These are phyloP conservation scores for Lagorchestes hirsutus DNA, from an alignment of 2,797 vertebrate species.

Conservation along the genomic window DNA sequence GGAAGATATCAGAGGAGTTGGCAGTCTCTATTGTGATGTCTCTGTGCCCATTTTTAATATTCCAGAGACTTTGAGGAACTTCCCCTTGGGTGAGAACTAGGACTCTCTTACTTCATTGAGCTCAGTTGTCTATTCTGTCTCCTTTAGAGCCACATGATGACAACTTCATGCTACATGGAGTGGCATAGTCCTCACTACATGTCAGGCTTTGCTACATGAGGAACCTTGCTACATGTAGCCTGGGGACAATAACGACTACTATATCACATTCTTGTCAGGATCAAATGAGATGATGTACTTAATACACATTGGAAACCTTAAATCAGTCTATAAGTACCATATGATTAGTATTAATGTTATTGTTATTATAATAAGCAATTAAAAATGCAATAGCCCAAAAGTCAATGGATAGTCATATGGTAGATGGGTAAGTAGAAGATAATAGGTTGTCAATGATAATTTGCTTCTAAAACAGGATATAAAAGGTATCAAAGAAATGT, in stretches of 20 bases:
- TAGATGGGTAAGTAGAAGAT: not conserved
- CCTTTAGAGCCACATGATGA: not conserved
- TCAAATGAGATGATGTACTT: not conserved
- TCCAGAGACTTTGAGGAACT: too few species aligned
- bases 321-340: not conserved
- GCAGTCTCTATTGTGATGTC: not conserved
- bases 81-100: too few species aligned
- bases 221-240: not conserved
- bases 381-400: not conserved
- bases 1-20: not conserved
- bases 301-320: not conserved
- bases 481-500: too few species aligned
- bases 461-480: too few species aligned
- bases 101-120: too few species aligned
- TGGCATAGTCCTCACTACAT: too few species aligned
- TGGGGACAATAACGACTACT: too few species aligned
- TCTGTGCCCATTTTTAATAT: not conserved
- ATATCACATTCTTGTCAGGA: not conserved
- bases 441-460: not conserved
- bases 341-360: not conserved
- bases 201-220: too few species aligned
- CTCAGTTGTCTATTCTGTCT: too few species aligned
- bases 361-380: not conserved
- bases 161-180: not conserved
- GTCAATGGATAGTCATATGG: not conserved